Percentiles rank a stretch among this genome's conserved stretches.
Evolutionary conservation across 2,113 vertebrate species (phyloP).

Genomic region (Protobothrops flavoviridis): DNA sequence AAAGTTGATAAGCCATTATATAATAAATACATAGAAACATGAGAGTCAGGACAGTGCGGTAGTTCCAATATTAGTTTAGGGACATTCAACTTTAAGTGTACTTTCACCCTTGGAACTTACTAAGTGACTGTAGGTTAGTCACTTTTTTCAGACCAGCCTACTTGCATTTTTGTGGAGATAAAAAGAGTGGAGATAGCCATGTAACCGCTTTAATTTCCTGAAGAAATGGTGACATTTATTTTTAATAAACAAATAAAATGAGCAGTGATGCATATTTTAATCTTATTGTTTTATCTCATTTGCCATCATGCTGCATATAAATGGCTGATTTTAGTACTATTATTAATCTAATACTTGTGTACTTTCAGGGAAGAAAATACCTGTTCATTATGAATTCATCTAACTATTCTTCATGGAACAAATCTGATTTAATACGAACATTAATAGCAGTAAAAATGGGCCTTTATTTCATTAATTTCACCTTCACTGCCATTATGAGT

Average conservation of each 20-base stretch:
- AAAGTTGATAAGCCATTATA: not conserved
- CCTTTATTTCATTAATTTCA: conserved; percentile 54
- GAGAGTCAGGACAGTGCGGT: not conserved
- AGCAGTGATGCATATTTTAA: conserved; percentile 6
- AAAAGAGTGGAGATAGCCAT: not conserved
- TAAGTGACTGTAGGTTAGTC: not conserved
- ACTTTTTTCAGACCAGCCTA: not conserved
- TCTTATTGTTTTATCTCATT: conserved; percentile 15
- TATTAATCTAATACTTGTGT: not conserved
- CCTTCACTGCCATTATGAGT: conserved; percentile 47
- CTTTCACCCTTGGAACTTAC: not conserved
- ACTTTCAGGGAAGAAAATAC: conserved; percentile 30
- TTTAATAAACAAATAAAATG: not conserved
- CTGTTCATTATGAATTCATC: conserved; percentile 50
- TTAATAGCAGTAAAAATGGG: conserved; percentile 53
- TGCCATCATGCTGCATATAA: not conserved
- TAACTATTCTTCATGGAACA: conserved; percentile 38
- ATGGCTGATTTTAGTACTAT: not conserved
- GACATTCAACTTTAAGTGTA: not conserved
- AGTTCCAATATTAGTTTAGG: not conserved
- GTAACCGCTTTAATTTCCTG: not conserved
- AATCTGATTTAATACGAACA: conserved; percentile 25
- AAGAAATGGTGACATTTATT: not conserved
- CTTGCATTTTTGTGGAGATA: not conserved
- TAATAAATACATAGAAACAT: not conserved